phyloP scores from a whole-genome alignment of 2,113 vertebrate genomes.

The Ardeotis arabs region DNA sequence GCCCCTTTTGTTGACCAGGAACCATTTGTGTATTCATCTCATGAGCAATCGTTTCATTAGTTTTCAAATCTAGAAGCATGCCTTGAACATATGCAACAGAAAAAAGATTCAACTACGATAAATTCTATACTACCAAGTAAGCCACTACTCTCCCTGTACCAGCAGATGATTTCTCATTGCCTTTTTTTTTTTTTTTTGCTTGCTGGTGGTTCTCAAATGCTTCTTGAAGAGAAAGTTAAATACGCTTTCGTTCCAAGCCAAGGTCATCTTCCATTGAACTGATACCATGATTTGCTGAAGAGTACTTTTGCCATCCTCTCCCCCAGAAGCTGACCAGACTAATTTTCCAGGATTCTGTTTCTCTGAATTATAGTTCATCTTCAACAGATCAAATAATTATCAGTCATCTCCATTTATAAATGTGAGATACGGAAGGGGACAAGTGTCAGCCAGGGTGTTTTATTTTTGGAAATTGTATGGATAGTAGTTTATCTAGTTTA shows the following conservation, averaged over 20 bases:
- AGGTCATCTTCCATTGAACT: not conserved
- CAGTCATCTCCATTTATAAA: not conserved
- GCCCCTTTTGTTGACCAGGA: slow-evolving; percentile 30
- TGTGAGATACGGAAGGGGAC: not conserved
- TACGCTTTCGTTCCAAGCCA: not conserved
- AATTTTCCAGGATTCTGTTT: not conserved
- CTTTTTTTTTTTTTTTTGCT: slow-evolving; percentile 22
- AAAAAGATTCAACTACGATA: not conserved
- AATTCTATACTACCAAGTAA: not conserved
- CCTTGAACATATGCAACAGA: not conserved
- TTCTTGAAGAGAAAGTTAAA: slow-evolving; percentile 16
- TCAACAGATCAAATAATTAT: not conserved
- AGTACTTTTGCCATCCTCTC: not conserved
- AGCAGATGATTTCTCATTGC: slow-evolving; percentile 33
- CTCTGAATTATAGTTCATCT: not conserved
- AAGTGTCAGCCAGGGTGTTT: not conserved
- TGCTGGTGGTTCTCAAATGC: slow-evolving; percentile 63
- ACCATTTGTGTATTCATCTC: slow-evolving; percentile 5
- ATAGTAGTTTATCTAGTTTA: not conserved
- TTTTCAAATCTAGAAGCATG: not conserved
- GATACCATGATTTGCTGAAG: not conserved
- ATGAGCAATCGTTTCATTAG: not conserved
- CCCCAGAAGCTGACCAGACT: not conserved
- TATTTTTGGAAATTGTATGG: not conserved
- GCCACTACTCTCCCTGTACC: slow-evolving; percentile 5